These are phyloP conservation scores for Caiman crocodilus DNA, from an alignment of 2,797 vertebrate genomes.

Conservation along the genomic window DNA sequence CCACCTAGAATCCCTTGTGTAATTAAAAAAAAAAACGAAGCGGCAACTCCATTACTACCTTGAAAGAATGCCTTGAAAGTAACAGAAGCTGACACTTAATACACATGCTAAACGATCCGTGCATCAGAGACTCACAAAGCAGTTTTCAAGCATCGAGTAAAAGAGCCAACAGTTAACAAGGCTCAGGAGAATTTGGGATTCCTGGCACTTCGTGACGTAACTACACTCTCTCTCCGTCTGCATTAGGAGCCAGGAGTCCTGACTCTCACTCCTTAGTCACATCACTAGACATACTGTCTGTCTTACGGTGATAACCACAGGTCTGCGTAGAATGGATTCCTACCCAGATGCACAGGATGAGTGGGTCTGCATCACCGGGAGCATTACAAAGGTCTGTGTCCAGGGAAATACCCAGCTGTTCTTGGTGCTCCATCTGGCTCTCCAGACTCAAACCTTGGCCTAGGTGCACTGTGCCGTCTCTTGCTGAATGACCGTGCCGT, in stretches of 20 bases:
- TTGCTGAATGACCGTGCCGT: not conserved
- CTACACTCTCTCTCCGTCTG: not conserved
- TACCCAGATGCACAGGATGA: too few species aligned
- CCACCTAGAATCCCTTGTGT: not conserved
- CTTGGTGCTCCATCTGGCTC: not conserved
- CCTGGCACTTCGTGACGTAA: not conserved
- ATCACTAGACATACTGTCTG: not conserved
- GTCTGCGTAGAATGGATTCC: not conserved
- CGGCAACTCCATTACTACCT: not conserved
- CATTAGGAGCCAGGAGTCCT: not conserved
- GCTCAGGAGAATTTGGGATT: not conserved
- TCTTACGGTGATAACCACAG: not conserved
- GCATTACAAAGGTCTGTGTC: not conserved
- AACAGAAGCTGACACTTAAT: not conserved
- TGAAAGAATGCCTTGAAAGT: not conserved
- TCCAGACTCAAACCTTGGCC: not conserved
- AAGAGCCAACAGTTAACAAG: not conserved
- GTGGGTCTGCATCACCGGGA: not conserved
- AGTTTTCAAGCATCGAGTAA: not conserved
- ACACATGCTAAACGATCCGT: not conserved
- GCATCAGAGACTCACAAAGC: not conserved
- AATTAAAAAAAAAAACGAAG: not conserved
- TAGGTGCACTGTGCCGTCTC: not conserved
- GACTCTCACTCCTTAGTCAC: not conserved
- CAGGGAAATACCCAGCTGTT: not conserved